Percentiles rank a stretch among this genome's conserved stretches.
These are phyloP conservation scores for Gastracanthus pulcherrimus DNA, from an alignment of 2,888 invertebrate species.

Conservation along the genomic window DNA sequence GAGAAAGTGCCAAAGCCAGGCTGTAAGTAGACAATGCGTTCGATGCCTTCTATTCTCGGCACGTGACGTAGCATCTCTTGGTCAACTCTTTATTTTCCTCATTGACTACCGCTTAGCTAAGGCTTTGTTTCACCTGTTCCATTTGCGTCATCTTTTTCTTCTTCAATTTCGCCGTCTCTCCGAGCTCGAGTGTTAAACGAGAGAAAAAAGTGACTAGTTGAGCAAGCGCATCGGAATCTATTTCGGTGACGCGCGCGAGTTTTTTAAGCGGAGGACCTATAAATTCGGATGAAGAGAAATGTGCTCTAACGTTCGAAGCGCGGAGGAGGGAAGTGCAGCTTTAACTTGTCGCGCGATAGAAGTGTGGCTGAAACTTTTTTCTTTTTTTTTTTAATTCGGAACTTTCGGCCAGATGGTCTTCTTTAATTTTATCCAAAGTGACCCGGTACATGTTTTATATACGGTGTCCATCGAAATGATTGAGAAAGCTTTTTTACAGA, in stretches of 20 bases:
- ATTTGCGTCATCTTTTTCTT: conserved; percentile 23
- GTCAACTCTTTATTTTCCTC: conserved; percentile 33
- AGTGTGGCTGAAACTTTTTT: neutral
- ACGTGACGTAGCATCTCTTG: conserved; percentile 25
- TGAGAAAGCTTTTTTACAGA: neutral
- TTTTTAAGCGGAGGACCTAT: conserved; percentile 1
- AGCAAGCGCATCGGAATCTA: conserved; percentile 7
- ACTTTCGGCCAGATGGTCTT: neutral
- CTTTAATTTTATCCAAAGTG: neutral
- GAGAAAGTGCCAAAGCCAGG: conserved; percentile 35
- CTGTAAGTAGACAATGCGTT: neutral
- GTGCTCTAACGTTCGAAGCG: neutral
- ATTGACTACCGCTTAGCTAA: neutral
- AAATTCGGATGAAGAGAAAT: neutral
- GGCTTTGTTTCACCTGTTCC: conserved; percentile 37
- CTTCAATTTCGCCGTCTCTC: neutral
- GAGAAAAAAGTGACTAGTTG: neutral
- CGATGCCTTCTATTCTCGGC: conserved; percentile 31
- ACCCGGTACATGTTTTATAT: neutral
- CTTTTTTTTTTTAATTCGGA: conserved; percentile 9
- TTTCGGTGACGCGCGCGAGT: neutral
- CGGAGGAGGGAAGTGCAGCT: neutral
- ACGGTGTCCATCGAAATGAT: neutral
- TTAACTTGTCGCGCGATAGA: neutral
- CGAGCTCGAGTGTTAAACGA: neutral